These are phyloP conservation scores for Ceyx erithaca DNA, from an alignment of 2,797 vertebrate genomes.

Conservation along the genomic window DNA sequence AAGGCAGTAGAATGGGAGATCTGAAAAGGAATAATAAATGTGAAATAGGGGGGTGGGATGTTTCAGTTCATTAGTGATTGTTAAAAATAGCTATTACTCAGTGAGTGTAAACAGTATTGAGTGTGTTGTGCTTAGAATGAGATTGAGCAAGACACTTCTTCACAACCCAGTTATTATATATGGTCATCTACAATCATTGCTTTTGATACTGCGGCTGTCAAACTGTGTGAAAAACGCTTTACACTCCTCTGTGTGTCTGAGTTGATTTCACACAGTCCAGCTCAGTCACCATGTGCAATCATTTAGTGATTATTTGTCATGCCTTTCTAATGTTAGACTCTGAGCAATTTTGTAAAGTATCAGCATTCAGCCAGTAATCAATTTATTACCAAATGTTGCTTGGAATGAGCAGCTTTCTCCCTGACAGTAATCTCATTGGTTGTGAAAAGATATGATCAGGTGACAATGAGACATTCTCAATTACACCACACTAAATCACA, in stretches of 20 bases:
- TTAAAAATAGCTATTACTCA: constrained; percentile 32
- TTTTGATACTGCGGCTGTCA: constrained; percentile 19
- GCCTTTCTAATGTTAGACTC: background rate
- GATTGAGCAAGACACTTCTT: background rate
- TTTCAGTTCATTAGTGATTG: constrained; percentile 20
- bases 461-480: constrained; percentile 44
- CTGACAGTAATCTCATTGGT: constrained; percentile 13
- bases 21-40: constrained; percentile 22
- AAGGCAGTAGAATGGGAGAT: background rate
- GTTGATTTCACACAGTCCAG: constrained; percentile 24
- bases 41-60: background rate
- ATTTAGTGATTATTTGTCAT: constrained; percentile 4
- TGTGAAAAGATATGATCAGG: constrained; percentile 44
- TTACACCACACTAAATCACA: constrained; percentile 49
- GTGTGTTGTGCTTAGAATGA: background rate
- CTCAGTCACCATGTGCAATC: background rate
- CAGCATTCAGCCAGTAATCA: constrained; percentile 52
- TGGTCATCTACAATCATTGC: background rate
- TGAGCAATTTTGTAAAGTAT: constrained; percentile 59
- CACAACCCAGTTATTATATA: background rate
- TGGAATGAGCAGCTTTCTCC: constrained; percentile 49
- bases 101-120: background rate
- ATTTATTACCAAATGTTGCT: constrained; percentile 58
- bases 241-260: background rate
- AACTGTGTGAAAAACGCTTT: constrained; percentile 33